Evolutionary conservation across 2,888 invertebrate species (phyloP).

Genomic region (Sphaeridia pumilis): DNA sequence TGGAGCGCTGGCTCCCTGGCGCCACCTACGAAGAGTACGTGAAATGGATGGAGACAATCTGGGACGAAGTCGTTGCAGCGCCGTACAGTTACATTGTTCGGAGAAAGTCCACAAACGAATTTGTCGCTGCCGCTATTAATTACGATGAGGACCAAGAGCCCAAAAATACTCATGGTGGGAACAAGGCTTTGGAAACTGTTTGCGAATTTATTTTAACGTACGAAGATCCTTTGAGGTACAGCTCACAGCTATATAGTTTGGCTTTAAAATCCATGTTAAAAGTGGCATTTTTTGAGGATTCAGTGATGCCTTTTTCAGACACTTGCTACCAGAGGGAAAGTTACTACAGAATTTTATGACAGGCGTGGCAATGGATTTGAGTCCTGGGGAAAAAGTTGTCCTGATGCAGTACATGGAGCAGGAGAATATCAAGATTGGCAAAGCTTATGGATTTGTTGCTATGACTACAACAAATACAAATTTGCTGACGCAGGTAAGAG

Average conservation of each 20-base stretch:
- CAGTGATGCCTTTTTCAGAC: constrained; percentile 12
- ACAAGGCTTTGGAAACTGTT: constrained; percentile 44
- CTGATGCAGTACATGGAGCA: constrained; percentile 67
- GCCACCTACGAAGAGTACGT: constrained; percentile 57
- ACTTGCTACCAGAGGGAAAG: constrained; percentile 51
- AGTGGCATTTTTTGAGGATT: background rate
- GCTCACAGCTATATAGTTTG: constrained; percentile 6
- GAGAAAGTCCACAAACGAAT: constrained; percentile 42
- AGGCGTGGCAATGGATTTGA: constrained; percentile 58
- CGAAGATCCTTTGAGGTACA: constrained; percentile 61
- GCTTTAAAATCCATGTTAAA: background rate
- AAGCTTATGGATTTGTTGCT: constrained; percentile 53
- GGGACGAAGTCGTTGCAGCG: constrained; percentile 56
- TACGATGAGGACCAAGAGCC: constrained; percentile 74
- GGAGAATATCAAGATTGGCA: constrained; percentile 57
- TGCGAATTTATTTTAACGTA: constrained; percentile 67
- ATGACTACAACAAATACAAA: constrained; percentile 79
- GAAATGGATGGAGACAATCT: constrained; percentile 55
- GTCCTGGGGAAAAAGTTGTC: constrained; percentile 57
- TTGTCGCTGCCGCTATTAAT: constrained; percentile 62
- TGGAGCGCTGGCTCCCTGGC: constrained; percentile 61
- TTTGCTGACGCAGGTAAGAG: constrained; percentile 57
- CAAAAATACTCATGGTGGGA: constrained; percentile 49
- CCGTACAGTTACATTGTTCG: constrained; percentile 54
- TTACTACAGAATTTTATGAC: constrained; percentile 79